These are phyloP conservation scores for Yponomeuta sedellus DNA, from an alignment of 2,888 invertebrate species.

Conservation along the genomic window DNA sequence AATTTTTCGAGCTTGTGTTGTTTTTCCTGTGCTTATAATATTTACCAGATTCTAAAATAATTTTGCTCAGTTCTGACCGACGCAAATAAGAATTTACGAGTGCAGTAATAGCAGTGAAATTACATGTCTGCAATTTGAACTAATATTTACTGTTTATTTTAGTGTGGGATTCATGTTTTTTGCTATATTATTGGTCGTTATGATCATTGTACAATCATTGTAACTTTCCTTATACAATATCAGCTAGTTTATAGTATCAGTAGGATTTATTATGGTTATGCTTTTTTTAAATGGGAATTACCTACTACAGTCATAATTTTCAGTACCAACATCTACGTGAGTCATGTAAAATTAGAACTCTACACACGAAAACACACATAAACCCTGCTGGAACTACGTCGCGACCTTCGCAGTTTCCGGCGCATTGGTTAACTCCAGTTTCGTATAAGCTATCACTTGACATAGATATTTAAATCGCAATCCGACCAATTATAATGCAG, in stretches of 20 bases:
- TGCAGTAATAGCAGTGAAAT: not conserved
- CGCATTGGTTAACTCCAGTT: not conserved
- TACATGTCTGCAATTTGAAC: not conserved
- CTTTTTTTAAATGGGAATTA: too few species aligned
- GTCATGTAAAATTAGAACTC: slow-evolving; percentile 9
- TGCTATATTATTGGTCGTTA: not conserved
- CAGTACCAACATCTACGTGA: not conserved
- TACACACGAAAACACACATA: not conserved
- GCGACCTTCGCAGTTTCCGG: slow-evolving; percentile 36
- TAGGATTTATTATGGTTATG: too few species aligned
- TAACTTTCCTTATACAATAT: too few species aligned
- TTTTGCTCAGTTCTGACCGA: not conserved
- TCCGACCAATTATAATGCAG: slow-evolving; percentile 7
- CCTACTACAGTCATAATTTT: not conserved
- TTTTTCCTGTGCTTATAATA: not conserved
- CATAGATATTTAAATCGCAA: slow-evolving; percentile 2
- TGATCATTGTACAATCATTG: too few species aligned
- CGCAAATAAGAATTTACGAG: too few species aligned
- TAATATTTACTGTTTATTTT: not conserved
- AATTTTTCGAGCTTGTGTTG: not conserved
- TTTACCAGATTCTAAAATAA: not conserved
- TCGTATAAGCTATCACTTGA: not conserved
- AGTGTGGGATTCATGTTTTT: not conserved
- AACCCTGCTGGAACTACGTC: slow-evolving; percentile 8
- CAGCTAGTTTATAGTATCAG: too few species aligned